Evolutionary conservation across 2,113 vertebrate genomes (phyloP), one percentile per base, ranked within the genome.

Genomic region (Micronycteris hirsuta): DNA sequence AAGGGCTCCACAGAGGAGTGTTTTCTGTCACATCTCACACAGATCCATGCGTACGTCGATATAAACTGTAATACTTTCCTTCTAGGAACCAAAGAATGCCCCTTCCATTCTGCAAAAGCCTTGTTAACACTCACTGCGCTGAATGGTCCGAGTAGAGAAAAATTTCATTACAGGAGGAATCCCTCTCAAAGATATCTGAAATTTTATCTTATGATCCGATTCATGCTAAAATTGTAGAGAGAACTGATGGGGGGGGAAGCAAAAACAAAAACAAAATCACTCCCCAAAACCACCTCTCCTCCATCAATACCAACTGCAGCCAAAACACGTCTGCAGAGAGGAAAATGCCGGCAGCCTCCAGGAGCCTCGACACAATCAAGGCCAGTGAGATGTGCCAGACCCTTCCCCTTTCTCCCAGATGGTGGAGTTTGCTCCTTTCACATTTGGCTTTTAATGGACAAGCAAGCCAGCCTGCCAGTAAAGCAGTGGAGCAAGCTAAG

Each of bases 381-480:
- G 49, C 86, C 56, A 1, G 78, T 94, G 95, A 96, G 96, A 86
- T 58, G 82, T 92, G 74, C 91, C 96, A 97, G 97, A 81, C 89
- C 70, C 67, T 49, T 70, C 61, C 65, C 45, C 65, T 73, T 41
- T 61, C 86, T 89, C 94, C 95, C 96, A 96, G 96, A 94, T 94
- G 95, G 74, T 56, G 94, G 41, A 49, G 68, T 96, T 96, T 38
- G 14, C 49, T 78, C 7, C 80, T 77, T 87, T 94, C 88, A 77
- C 93, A 90, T 95, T 96, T 97, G 93, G 94, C 96, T 97, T 89
- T 97, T 95, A 97, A 96, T 94, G 95, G 86, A 94, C 92, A 85
- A 92, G 91, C 33, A 28, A 89, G 91, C 86, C 71, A 92, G 81
- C 81, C 95, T 93, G 95, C 95, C 95, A 97, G 95, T 10, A 47